These are phyloP conservation scores for Synanthedon myopaeformis DNA, from an alignment of 2,888 invertebrate genomes.

Conservation along the genomic window DNA sequence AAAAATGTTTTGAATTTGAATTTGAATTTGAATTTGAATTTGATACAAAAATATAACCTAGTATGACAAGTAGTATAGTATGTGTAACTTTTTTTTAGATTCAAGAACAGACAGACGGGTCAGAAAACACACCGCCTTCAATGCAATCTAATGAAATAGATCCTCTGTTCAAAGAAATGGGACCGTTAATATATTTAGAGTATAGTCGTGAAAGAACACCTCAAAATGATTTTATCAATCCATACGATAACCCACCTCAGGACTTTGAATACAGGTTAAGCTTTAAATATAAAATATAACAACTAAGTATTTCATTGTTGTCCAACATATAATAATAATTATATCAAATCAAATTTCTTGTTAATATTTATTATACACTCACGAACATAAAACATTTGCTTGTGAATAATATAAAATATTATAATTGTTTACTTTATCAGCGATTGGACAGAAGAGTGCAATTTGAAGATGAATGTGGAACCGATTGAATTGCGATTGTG, in stretches of 20 bases:
- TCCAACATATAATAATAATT: too few relatives aligned
- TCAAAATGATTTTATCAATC: slow-evolving; percentile 20
- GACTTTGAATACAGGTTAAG: slow-evolving; percentile 51
- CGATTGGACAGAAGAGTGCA: slow-evolving; percentile 46
- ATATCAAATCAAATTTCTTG: too few relatives aligned
- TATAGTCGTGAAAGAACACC: slow-evolving; percentile 41
- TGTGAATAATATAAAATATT: too few relatives aligned
- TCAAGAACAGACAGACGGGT: background rate
- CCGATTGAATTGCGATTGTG: slow-evolving; percentile 28
- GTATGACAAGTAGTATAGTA: too few relatives aligned
- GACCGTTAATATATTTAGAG: slow-evolving; percentile 33
- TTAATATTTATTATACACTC: too few relatives aligned
- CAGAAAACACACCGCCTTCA: background rate
- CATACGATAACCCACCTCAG: slow-evolving; percentile 42
- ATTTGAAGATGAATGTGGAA: slow-evolving; percentile 22
- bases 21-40: too few relatives aligned
- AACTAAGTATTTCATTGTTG: too few relatives aligned
- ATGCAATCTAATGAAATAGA: slow-evolving; percentile 6
- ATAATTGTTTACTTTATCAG: slow-evolving; percentile 18
- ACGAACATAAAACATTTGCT: too few relatives aligned
- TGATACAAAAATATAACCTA: too few relatives aligned
- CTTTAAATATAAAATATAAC: too few relatives aligned
- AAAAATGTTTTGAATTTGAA: too few relatives aligned
- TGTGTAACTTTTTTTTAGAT: background rate
- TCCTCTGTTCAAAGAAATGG: slow-evolving; percentile 34